Evolutionary conservation across 2,888 invertebrate genomes (phyloP), one percentile per base, ranked within the genome.

Genomic region (Pachliopta kotzebuea): DNA sequence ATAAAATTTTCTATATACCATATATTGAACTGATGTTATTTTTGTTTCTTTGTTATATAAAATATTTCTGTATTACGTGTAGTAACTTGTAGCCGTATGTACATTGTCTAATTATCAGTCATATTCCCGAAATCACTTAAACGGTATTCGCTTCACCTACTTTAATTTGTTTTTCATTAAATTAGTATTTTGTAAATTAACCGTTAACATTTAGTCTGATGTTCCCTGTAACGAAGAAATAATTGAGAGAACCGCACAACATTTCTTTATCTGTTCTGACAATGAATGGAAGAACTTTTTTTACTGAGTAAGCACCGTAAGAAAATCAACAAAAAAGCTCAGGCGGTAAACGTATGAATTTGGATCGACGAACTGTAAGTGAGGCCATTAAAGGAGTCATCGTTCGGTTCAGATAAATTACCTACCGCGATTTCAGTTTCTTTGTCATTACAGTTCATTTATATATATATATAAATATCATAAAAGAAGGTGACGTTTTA

Each of bases 281-380:
- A 72, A 79, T 88, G 82, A 88, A 86, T 88, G 85, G 75, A 77
- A 75, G 77, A 74, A 75, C 71, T 74, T 82, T 85, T 86, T 87
- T 88, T 85, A 77, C 74, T 70, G 20, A 50, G 66, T 68, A 74
- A 74, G 73, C 75, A 76, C 72, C 71, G 74, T 80, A 81, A 85
- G 74, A 84, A 86, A 81, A 79, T 75, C 72, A 77, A 81, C 80
- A 86, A 88, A 87, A 76, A 86, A 54, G 81, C 76, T 75, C 72
- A 66, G 74, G 76, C 75, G 73, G 78, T 79, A 80, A 82, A 82
- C 84, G 84, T 77, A 74, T 78, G 79, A 86, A 88, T 86, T 83
- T 88, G 75, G 88, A 87, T 83, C 87, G 85, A 86, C 86, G 87
- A 88, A 88, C 89, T 80, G 80, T 84, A 78, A 74, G 75, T 75